Conservation (phyloP, 2,888 invertebrate species). For the Galerucella nymphaeae region DNA sequence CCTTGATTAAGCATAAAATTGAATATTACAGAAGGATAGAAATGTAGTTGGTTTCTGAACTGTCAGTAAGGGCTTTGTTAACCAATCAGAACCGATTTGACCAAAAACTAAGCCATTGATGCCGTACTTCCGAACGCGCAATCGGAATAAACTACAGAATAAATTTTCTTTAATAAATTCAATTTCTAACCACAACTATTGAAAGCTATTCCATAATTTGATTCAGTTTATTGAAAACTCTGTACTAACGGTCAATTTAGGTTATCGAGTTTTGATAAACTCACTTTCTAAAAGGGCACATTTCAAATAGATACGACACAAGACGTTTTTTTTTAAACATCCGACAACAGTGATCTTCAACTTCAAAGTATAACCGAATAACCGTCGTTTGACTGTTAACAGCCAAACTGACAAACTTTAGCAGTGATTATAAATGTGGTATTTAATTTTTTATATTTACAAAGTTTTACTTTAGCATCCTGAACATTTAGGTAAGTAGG, state of each 20-base stretch:
- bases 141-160: background rate
- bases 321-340: background rate
- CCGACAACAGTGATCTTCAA: constrained; percentile 16
- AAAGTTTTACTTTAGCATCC: constrained; percentile 39
- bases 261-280: background rate
- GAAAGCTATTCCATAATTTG: background rate
- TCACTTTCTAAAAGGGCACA: background rate
- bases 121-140: background rate
- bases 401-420: constrained; percentile 53
- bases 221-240: background rate
- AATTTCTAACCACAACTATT: background rate
- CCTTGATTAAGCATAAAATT: no score
- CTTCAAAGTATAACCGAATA: constrained; percentile 3
- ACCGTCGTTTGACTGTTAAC: constrained; percentile 41
- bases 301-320: background rate
- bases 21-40: background rate
- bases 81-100: constrained; percentile 1
- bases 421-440: constrained; percentile 55
- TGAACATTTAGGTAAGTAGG: constrained; percentile 38
- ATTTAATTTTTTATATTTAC: constrained; percentile 36
- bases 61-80: background rate
- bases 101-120: background rate
- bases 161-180: background rate
- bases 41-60: background rate
- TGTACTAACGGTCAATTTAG: no score